Base-by-base conservation (phyloP, 2,888 invertebrate genomes). In the Eilema caniola region DNA sequence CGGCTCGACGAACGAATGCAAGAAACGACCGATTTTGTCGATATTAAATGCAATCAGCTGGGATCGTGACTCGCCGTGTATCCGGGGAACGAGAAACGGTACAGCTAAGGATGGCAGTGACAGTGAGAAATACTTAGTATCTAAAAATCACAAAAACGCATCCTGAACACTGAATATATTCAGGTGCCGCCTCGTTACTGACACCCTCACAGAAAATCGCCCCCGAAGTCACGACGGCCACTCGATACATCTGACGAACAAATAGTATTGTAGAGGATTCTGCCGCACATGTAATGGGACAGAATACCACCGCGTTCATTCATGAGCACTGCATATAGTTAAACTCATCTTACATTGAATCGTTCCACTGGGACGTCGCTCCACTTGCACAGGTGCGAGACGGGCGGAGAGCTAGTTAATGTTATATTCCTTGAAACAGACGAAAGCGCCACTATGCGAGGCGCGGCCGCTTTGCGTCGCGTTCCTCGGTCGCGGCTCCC, bases 401-500 rank as follows among this genome's bases (percentile, higher is more conserved):
- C 89, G 84, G 81, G 83, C 89, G 85, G 80, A 81, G 83, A 80
- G 85, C 85, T 83, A 77, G 79, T 88, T 67, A 66, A 41, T n/a
- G 59, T 41, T 90, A 90, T 92, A 93, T 92, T 93, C 93, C 93
- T 92, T 92, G 92, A 90, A 90, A 87, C 79, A 68, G 47, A 8
- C 56, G 53, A n/a, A 63, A 41, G 60, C 53, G 71, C 63, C 93
- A 96, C 97, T 97, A 97, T 96, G 97, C 97, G 85, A 97, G 96
- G 78, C 97, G 96, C 90, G 97, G 97, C 89, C 97, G 96, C 93
- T 98, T 98, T 76, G 97, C 96, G 86, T 96, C 96, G 69, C 97
- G 96, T 88, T 94, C 93, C 66, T 92, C 93, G 75, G 70, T 78
- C 81, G 37, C 82, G 81, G 62, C 84, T 81, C 89, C 87, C 57